Conservation (phyloP, 2,113 vertebrate species). For the Diadophis punctatus region DNA sequence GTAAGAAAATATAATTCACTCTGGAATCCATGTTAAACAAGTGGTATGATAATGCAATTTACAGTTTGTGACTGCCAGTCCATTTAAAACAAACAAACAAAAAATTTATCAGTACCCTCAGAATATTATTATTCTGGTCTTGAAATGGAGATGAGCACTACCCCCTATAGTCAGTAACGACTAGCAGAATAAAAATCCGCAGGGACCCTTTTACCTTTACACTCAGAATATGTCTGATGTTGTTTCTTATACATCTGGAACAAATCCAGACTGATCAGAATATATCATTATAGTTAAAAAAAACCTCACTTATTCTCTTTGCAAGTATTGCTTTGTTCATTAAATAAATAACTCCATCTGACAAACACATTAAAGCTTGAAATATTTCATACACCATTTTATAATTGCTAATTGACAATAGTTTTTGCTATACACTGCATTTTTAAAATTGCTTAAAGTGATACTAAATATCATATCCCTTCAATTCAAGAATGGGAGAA, state of each 20-base stretch:
- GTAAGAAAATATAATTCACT: background rate
- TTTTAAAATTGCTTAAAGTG: background rate
- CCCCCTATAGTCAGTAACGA: background rate
- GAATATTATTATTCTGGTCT: background rate
- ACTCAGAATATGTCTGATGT: background rate
- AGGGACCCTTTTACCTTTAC: background rate
- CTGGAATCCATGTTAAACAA: background rate
- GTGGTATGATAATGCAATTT: background rate
- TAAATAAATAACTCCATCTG: background rate
- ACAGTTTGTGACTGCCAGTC: background rate
- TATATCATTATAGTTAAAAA: background rate
- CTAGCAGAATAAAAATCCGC: background rate
- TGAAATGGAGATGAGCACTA: background rate
- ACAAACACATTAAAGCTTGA: background rate
- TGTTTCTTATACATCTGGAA: background rate
- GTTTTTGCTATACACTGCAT: background rate
- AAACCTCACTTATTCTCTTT: background rate
- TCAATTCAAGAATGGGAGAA: rapidly evolving
- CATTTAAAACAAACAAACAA: background rate
- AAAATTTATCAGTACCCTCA: background rate
- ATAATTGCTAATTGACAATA: background rate
- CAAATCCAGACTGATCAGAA: background rate
- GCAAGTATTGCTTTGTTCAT: background rate
- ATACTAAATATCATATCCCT: background rate
- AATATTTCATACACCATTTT: background rate